Percentiles rank a stretch among this genome's conserved stretches.
Conservation (phyloP, 1,140 invertebrate species). For the Epicauta chinensis region DNA sequence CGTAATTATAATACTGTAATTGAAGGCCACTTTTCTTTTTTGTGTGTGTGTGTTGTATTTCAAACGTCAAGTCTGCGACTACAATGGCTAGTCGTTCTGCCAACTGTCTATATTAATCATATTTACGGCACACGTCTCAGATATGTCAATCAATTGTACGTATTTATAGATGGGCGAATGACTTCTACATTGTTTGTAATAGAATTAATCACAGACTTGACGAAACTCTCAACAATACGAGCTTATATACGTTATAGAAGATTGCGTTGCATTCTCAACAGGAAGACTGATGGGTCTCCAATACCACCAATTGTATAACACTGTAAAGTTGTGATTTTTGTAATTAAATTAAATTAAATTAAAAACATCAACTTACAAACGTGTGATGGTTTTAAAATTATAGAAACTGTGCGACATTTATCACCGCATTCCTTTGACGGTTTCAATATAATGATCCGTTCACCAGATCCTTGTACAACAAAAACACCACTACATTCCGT, state of each 20-base stretch:
- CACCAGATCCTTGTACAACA: constrained; percentile 58
- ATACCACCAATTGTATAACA: constrained; percentile 82
- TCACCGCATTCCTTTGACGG: constrained; percentile 61
- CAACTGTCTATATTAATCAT: no score
- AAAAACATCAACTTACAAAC: constrained; percentile 62
- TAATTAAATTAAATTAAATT: no score
- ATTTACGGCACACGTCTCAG: no score
- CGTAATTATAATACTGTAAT: no score
- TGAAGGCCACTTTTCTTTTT: no score
- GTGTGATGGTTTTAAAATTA: constrained; percentile 58
- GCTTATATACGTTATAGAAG: constrained; percentile 62
- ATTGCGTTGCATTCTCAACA: constrained; percentile 48
- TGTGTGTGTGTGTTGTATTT: no score
- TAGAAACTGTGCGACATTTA: constrained; percentile 56
- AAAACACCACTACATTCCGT: constrained; percentile 72
- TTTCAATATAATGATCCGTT: constrained; percentile 55
- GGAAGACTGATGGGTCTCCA: constrained; percentile 64
- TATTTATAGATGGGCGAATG: no score
- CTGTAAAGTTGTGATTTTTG: constrained; percentile 57
- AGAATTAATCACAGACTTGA: no score
- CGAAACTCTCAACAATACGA: constrained; percentile 70
- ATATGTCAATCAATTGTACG: no score
- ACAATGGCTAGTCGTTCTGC: no score
- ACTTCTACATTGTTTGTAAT: no score
- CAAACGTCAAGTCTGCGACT: constrained; percentile 7